A percentile compares a stretch with the other conserved stretches of the same genome.
Evolutionary conservation across 1,140 invertebrate genomes (phyloP).

Genomic region (Trichonephila clavata): DNA sequence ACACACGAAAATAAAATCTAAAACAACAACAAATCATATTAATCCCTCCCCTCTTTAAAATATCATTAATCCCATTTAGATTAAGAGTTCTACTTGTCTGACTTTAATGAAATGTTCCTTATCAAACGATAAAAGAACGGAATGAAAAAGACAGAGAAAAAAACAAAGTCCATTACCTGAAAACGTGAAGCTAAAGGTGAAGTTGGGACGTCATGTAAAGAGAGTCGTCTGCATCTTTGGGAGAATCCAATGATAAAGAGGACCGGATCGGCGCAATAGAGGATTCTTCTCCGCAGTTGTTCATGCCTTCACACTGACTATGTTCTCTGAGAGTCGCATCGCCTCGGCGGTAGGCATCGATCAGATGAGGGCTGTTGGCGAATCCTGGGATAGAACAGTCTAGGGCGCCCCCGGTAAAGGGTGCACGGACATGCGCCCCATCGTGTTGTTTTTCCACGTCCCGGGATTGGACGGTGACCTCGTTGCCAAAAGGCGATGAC

Average conservation of each 20-base stretch:
- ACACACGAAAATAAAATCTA: neutral
- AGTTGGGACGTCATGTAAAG: neutral
- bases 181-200: neutral
- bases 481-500: constrained; percentile 19
- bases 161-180: neutral
- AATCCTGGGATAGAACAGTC: constrained; percentile 49
- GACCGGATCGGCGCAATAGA: constrained; percentile 7
- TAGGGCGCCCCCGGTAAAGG: constrained; percentile 37
- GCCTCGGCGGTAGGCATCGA: constrained; percentile 5
- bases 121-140: neutral
- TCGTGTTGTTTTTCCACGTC: neutral
- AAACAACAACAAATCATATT: neutral
- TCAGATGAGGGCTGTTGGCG: constrained; percentile 8
- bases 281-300: neutral
- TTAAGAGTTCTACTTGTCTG: too few relatives aligned
- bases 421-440: constrained; percentile 41
- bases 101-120: too few relatives aligned
- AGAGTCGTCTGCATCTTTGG: constrained; percentile 1
- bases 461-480: constrained; percentile 12
- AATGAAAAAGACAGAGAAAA: neutral
- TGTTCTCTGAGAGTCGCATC: neutral
- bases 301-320: neutral
- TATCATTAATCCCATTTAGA: too few relatives aligned
- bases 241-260: constrained; percentile 1
- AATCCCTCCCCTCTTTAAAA: neutral